Percentiles rank a stretch among this genome's conserved stretches.
Evolutionary conservation across 1,140 invertebrate species (phyloP).

Genomic region (Drosophila eugracilis): DNA sequence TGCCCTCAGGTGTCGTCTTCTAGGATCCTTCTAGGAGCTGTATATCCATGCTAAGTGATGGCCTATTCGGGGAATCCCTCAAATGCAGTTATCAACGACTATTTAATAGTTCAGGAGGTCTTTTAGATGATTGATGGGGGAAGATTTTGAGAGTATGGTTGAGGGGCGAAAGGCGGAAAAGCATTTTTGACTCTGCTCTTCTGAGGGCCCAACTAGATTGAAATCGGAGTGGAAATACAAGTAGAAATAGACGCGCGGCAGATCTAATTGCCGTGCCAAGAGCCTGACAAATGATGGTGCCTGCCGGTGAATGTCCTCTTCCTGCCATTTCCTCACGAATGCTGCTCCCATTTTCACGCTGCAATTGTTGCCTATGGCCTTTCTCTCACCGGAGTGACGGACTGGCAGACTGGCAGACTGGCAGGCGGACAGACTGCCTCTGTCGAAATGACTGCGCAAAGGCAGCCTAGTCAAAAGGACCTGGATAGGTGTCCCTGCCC

Average conservation of each 20-base stretch:
- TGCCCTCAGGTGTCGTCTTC: slow-evolving; percentile 17
- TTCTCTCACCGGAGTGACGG: slow-evolving; percentile 28
- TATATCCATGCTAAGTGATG: slow-evolving; percentile 23
- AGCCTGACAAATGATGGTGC: slow-evolving; percentile 79
- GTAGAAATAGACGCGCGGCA: slow-evolving; percentile 56
- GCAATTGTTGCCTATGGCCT: slow-evolving; percentile 69
- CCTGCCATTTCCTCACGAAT: slow-evolving; percentile 7
- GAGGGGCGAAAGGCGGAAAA: background rate
- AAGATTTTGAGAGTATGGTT: slow-evolving; percentile 7
- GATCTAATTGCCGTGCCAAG: slow-evolving; percentile 77
- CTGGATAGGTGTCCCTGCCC: background rate
- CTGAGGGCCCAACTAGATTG: slow-evolving; percentile 3
- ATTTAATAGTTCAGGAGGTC: background rate
- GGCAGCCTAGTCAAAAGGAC: slow-evolving; percentile 26
- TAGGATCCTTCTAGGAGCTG: background rate
- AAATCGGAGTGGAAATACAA: slow-evolving; percentile 43
- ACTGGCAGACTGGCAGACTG: slow-evolving; percentile 9
- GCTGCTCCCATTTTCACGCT: slow-evolving; percentile 31
- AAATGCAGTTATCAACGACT: slow-evolving; percentile 4
- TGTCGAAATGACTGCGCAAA: slow-evolving; percentile 54
- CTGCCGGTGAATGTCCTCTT: slow-evolving; percentile 23
- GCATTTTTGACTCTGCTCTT: background rate
- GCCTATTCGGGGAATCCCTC: background rate
- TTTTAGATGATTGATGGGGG: slow-evolving; percentile 26
- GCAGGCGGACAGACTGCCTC: slow-evolving; percentile 41